Evolutionary conservation across 1,140 invertebrate species (phyloP), one percentile per base, ranked within the genome.

Genomic region (Coenobita brevimanus): DNA sequence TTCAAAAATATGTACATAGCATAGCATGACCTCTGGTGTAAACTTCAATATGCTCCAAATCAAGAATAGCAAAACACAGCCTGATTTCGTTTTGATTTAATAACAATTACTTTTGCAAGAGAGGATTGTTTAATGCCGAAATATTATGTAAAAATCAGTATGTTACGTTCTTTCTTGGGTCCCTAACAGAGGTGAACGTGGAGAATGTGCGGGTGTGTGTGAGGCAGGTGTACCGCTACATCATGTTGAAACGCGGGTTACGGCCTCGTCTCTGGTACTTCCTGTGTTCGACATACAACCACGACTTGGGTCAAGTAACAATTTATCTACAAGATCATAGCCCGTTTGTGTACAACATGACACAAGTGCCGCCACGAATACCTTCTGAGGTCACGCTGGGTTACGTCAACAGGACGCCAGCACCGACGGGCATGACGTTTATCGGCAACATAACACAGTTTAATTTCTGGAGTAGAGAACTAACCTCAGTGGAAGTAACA

Each of bases 211-310:
- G 82, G 0, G 57, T 82, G 10, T 43, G 24, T 13, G 71, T 89
- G 54, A 57, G 33, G 43, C 41, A 75, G 46, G 60, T 86, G 75
- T 86, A 89, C n/a, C 43, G 46, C 33, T 89, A 73, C 73, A 24
- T 67, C 54, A 24, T 82, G 13, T 60, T 86, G 15, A 21, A 69
- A 3, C 43, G 41, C 13, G 80, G 89, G 89, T n/a, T 89, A 8
- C 38, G 75, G n/a, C 88, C 88, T 1, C 30, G 69, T n/a, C 79
- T 80, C 21, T 89, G 89, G 89, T 89, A 89, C 60, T 84, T 85
- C 76, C 62, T 80, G 17, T 89, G 89, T 46, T 8, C 85, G 8
- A 60, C 24, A n/a, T 27, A 75, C n/a, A 33, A 50, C 24, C 21
- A 36, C 0, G 21, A 24, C 8, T 24, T 54, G 38, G 64, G 30